Conservation (phyloP, 2,888 invertebrate genomes). For the Odontocolon sp. region DNA sequence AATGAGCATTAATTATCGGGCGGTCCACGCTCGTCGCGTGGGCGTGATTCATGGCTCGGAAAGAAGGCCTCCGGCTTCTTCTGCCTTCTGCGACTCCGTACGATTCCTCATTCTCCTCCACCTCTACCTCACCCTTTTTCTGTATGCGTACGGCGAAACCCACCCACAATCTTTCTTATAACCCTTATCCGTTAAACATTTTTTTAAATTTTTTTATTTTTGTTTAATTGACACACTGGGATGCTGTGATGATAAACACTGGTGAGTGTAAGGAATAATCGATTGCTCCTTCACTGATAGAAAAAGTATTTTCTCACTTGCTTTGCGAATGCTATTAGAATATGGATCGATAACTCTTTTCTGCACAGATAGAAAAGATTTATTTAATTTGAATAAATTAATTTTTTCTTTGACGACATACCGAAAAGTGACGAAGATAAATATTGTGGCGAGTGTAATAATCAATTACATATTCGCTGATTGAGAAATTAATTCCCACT, state of each 20-base stretch:
- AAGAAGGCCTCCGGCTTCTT: conserved; percentile 66
- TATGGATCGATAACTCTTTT: too few relatives aligned
- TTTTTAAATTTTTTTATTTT: conserved; percentile 7
- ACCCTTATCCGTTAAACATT: conserved; percentile 65
- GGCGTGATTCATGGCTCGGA: conserved; percentile 77
- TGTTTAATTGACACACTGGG: not conserved
- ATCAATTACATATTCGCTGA: too few relatives aligned
- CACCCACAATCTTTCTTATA: conserved; percentile 62
- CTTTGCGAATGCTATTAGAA: too few relatives aligned
- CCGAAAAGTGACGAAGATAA: too few relatives aligned
- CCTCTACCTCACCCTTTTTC: conserved; percentile 51
- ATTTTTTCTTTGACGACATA: too few relatives aligned
- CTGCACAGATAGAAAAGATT: too few relatives aligned
- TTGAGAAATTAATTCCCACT: too few relatives aligned
- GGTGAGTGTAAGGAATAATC: not conserved
- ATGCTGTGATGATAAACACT: not conserved
- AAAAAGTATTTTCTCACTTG: too few relatives aligned
- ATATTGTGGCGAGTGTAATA: too few relatives aligned
- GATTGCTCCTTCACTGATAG: not conserved
- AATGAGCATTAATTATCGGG: conserved; percentile 79
- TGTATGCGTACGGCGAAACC: not conserved
- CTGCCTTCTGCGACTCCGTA: conserved; percentile 53
- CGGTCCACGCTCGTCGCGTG: conserved; percentile 74
- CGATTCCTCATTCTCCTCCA: conserved; percentile 48
- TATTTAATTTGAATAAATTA: too few relatives aligned